Evolutionary conservation across 2,888 invertebrate genomes (phyloP).

Genomic region (Ceriagrion tenellum): DNA sequence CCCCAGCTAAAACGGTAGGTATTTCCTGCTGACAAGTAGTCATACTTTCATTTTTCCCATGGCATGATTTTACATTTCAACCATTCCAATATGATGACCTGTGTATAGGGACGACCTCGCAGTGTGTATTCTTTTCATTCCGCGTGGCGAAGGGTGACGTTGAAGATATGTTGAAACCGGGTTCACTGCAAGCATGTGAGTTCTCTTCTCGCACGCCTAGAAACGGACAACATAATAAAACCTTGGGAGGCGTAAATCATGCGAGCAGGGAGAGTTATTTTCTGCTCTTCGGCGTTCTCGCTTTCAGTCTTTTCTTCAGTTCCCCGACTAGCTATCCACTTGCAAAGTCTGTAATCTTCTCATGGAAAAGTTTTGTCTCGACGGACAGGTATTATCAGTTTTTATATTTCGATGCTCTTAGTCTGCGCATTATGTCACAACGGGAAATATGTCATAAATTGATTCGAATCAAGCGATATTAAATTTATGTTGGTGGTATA

Average conservation of each 20-base stretch:
- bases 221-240: slow-evolving; percentile 45
- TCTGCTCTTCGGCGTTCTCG: background rate
- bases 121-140: background rate
- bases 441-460: background rate
- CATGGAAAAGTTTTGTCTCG: background rate
- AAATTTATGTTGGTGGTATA: background rate
- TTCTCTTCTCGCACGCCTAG: background rate
- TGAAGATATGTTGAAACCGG: slow-evolving; percentile 8
- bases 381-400: background rate
- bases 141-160: background rate
- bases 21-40: background rate
- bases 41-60: background rate
- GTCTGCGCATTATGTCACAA: background rate
- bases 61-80: background rate
- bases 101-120: background rate
- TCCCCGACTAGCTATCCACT: background rate
- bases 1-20: background rate
- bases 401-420: background rate
- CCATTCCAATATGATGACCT: background rate
- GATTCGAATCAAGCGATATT: background rate
- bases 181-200: background rate
- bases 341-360: background rate
- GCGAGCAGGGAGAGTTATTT: background rate
- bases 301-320: background rate
- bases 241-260: slow-evolving; percentile 9